Evolutionary conservation across 2,113 vertebrate genomes (phyloP), one percentile per base, ranked within the genome.

Genomic region (Aramus guarauna): DNA sequence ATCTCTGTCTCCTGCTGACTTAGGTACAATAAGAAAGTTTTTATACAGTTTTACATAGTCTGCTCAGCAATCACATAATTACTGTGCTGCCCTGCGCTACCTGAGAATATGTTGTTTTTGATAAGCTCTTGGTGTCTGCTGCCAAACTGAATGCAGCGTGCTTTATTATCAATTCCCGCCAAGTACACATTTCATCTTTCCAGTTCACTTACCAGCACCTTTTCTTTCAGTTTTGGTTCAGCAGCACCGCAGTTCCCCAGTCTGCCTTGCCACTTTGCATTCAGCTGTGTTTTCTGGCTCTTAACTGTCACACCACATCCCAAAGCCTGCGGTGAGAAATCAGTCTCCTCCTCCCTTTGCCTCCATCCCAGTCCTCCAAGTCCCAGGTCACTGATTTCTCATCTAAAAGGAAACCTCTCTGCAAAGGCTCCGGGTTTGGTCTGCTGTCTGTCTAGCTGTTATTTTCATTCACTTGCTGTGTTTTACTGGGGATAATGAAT

Each of bases 351-450:
- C 79, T 69, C 29, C 30, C 5, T 22, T 66, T 1, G 0, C 27
- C 26, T 23, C 26, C 5, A 16, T 20, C 9, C 0, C 0, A 5
- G 11, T 32, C 17, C 47, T 37, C n/a, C 55, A 11, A 0, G 1
- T 82, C 56, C 39, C 60, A 83, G 50, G 39, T 83, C 82, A 93
- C 50, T 47, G 67, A 90, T 77, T 96, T 77, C 50, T 83, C 55
- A 12, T 75, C 39, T 36, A 3, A 52, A 77, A 62, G 24, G 32
- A 86, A 67, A 74, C 12, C 7, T 52, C 47, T 73, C 39, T 50
- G 26, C 30, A 80, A 83, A 92, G 14, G 18, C 32, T 85, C 58
- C 0, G 3, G 3, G 12, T 63, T 66, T 41, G 17, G 7, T 37
- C 30, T 62, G 37, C 47, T 72, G 20, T 52, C 50, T 43, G 4